A percentile compares a stretch with the other conserved stretches of the same genome.
These are phyloP conservation scores for Amphipoea lucens DNA, from an alignment of 2,888 invertebrate species.

Conservation along the genomic window DNA sequence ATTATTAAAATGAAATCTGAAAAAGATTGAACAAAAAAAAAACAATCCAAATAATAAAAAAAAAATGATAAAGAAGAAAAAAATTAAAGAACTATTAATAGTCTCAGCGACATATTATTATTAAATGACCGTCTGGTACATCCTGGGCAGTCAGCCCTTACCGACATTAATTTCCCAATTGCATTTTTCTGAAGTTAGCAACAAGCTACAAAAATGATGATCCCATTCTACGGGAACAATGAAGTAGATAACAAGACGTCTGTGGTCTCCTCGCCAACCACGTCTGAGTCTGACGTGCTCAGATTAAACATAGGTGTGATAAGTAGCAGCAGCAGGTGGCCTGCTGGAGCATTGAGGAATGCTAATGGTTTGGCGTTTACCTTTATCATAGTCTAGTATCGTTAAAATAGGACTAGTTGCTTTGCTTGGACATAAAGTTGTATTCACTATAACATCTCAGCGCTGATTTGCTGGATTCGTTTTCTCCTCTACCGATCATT, in stretches of 20 bases:
- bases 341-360: constrained; percentile 25
- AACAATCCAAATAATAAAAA: too few relatives aligned
- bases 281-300: constrained; percentile 42
- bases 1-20: not conserved
- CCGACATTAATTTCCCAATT: not conserved
- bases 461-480: too few relatives aligned
- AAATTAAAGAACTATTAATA: not conserved
- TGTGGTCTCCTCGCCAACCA: constrained; percentile 22
- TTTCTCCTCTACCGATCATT: too few relatives aligned
- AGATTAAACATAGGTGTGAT: constrained; percentile 43
- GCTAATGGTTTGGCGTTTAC: constrained; percentile 43
- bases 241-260: not conserved
- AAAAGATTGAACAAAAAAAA: not conserved
- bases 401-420: not conserved
- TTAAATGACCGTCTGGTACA: not conserved
- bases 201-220: not conserved
- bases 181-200: not conserved
- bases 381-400: constrained; percentile 14
- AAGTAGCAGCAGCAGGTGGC: constrained; percentile 41
- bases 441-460: too few relatives aligned
- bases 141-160: not conserved
- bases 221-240: not conserved
- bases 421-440: not conserved
- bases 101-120: not conserved
- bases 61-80: not conserved